Evolutionary conservation across 2,888 invertebrate species (phyloP).

Genomic region (Griposia aprilina): DNA sequence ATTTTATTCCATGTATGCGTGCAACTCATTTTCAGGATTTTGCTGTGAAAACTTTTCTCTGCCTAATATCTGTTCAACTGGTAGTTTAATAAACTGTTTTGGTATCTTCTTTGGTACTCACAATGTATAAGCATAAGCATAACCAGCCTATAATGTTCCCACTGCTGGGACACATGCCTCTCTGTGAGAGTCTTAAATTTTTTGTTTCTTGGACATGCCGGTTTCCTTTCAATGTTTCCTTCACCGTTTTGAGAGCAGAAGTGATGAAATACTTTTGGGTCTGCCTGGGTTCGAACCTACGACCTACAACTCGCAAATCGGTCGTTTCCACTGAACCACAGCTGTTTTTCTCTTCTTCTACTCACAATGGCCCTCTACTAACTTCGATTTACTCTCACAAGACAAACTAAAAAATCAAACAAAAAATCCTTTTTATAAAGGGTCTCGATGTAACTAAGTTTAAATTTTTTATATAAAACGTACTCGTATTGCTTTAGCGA

Average conservation of each 20-base stretch:
- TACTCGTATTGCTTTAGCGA: conserved; percentile 83
- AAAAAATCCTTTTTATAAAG: conserved; percentile 51
- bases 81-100: conserved; percentile 2
- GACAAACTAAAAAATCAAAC: conserved; percentile 28
- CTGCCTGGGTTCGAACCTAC: background rate
- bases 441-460: conserved; percentile 74
- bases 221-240: background rate
- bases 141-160: background rate
- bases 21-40: background rate
- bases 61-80: background rate
- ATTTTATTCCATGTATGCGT: background rate
- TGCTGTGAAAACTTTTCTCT: too few relatives aligned
- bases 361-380: background rate
- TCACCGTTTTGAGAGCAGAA: background rate
- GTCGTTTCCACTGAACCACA: background rate
- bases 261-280: background rate
- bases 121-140: background rate
- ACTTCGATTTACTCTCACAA: background rate
- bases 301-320: background rate
- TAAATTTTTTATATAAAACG: conserved; percentile 77
- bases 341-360: background rate
- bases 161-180: background rate
- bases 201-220: too few relatives aligned
- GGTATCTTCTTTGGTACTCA: background rate
- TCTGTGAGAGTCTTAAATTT: too few relatives aligned